Conservation (phyloP, 2,888 invertebrate genomes). For the Pheosia gnoma region DNA sequence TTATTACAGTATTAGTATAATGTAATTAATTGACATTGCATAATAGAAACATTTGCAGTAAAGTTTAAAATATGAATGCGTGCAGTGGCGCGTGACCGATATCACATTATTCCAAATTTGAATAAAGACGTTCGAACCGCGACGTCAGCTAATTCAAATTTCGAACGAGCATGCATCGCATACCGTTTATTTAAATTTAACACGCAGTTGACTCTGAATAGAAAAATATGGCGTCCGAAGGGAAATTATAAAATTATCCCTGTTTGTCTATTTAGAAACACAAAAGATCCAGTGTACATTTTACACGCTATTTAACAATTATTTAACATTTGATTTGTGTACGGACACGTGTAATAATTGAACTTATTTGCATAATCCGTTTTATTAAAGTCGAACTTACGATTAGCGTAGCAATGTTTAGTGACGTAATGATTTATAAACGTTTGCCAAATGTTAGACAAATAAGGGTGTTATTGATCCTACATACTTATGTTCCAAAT, state of each 20-base stretch:
- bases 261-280: conserved; percentile 63
- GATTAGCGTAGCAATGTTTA: conserved; percentile 52
- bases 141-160: conserved; percentile 69
- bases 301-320: conserved; percentile 81
- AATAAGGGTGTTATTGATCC: neutral
- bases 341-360: conserved; percentile 65
- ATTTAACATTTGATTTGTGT: conserved; percentile 65
- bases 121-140: conserved; percentile 80
- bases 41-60: conserved; percentile 47
- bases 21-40: conserved; percentile 50
- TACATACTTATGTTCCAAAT: neutral
- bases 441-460: conserved; percentile 6
- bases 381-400: conserved; percentile 54
- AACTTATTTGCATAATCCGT: conserved; percentile 73
- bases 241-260: conserved; percentile 69
- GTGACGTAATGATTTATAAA: conserved; percentile 36
- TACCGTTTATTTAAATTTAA: conserved; percentile 80
- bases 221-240: conserved; percentile 55
- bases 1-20: conserved; percentile 29
- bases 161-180: conserved; percentile 55
- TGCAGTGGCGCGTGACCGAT: conserved; percentile 65
- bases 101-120: conserved; percentile 68
- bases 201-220: conserved; percentile 80
- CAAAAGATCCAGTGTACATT: conserved; percentile 57
- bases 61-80: conserved; percentile 69